These are phyloP conservation scores for Dione vanillae DNA, from an alignment of 2,888 invertebrate genomes.

Conservation along the genomic window DNA sequence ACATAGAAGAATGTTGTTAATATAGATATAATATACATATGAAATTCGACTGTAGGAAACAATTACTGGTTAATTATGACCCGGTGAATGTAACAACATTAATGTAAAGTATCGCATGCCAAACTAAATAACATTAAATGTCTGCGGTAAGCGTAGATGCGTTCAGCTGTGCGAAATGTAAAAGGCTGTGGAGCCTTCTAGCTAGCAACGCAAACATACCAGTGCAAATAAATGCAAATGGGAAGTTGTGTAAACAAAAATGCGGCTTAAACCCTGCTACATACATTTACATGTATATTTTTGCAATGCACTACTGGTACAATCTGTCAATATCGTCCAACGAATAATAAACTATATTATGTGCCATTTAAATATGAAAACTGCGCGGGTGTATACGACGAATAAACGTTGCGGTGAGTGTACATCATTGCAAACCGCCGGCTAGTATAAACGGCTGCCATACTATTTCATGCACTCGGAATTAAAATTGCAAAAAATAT, in stretches of 20 bases:
- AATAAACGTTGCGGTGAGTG: constrained; percentile 41
- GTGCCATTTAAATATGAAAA: constrained; percentile 43
- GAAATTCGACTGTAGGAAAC: constrained; percentile 35
- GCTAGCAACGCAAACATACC: constrained; percentile 51
- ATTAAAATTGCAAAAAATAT: constrained; percentile 33
- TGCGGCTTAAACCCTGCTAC: constrained; percentile 54
- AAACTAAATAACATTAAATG: constrained; percentile 49
- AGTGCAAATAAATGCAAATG: constrained; percentile 60
- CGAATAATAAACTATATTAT: constrained; percentile 45
- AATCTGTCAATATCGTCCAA: constrained; percentile 45
- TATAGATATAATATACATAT: too few relatives aligned
- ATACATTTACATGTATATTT: constrained; percentile 42
- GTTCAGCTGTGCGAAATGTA: constrained; percentile 58
- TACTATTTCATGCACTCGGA: constrained; percentile 37
- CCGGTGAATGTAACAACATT: constrained; percentile 38
- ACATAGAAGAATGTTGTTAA: constrained; percentile 26
- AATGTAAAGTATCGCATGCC: constrained; percentile 44
- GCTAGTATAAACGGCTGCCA: constrained; percentile 40
- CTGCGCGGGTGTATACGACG: constrained; percentile 34
- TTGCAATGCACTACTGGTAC: constrained; percentile 42
- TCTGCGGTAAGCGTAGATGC: constrained; percentile 48
- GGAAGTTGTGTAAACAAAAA: constrained; percentile 66
- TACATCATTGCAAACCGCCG: constrained; percentile 46
- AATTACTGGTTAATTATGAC: constrained; percentile 41
- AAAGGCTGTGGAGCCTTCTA: constrained; percentile 54